These are phyloP conservation scores for Margaritifera margaritifera DNA, from an alignment of 2,888 invertebrate genomes.

Conservation along the genomic window DNA sequence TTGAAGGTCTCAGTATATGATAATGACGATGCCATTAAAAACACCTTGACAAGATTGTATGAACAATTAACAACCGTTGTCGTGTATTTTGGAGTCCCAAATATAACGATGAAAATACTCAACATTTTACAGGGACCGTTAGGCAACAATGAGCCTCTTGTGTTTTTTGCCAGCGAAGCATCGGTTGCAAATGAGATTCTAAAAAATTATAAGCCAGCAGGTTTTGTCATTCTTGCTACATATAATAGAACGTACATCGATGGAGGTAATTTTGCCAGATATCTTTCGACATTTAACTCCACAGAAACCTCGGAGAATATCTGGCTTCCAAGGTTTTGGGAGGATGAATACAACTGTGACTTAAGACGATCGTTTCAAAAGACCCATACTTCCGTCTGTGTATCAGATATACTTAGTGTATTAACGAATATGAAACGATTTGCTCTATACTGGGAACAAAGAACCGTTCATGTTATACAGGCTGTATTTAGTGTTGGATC, in stretches of 20 bases:
- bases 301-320: slow-evolving; percentile 25
- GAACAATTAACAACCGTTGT: slow-evolving; percentile 39
- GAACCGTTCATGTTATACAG: slow-evolving; percentile 49
- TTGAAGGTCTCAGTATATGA: slow-evolving; percentile 28
- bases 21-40: slow-evolving; percentile 10
- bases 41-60: slow-evolving; percentile 17
- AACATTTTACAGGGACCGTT: slow-evolving; percentile 17
- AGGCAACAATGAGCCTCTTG: slow-evolving; percentile 13
- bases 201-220: slow-evolving; percentile 36
- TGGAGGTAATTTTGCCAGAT: slow-evolving; percentile 4
- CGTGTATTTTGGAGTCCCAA: slow-evolving; percentile 50
- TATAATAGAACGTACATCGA: slow-evolving; percentile 24
- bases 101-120: slow-evolving; percentile 41
- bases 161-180: slow-evolving; percentile 59
- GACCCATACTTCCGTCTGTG: not conserved
- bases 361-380: slow-evolving; percentile 46
- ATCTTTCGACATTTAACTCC: slow-evolving; percentile 27
- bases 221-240: slow-evolving; percentile 48
- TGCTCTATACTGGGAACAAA: slow-evolving; percentile 37
- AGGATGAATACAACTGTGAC: slow-evolving; percentile 50
- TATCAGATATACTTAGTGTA: slow-evolving; percentile 12
- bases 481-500: slow-evolving; percentile 45
- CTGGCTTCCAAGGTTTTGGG: slow-evolving; percentile 55
- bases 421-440: slow-evolving; percentile 12
- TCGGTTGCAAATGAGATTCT: slow-evolving; percentile 49